Evolutionary conservation across 2,888 invertebrate genomes (phyloP).

Genomic region (Aplocera efformata): DNA sequence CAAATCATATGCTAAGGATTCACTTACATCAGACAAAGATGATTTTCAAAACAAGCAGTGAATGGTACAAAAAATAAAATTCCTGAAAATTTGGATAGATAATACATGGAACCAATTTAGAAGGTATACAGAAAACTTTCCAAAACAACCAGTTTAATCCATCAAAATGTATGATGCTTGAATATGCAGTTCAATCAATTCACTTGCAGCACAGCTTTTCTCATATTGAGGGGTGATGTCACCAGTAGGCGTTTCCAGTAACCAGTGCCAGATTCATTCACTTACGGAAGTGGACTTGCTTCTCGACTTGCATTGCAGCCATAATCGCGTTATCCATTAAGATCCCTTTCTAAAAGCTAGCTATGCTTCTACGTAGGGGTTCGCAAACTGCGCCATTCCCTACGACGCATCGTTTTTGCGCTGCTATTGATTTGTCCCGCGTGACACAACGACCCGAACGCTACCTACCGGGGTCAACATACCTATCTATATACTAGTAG

Average conservation of each 20-base stretch:
- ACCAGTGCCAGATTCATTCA: neutral
- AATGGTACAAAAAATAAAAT: no score
- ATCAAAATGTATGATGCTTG: no score
- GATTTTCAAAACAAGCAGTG: neutral
- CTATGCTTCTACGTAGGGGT: conserved; percentile 1
- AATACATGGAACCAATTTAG: no score
- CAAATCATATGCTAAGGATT: neutral
- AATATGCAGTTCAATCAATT: no score
- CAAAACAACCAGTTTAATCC: no score
- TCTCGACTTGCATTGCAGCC: conserved; percentile 1
- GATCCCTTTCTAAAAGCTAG: neutral
- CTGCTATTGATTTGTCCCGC: conserved; percentile 49
- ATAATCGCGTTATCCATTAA: neutral
- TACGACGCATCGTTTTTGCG: conserved; percentile 32
- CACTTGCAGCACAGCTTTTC: no score
- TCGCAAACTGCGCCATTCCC: conserved; percentile 22
- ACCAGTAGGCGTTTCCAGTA: conserved; percentile 2
- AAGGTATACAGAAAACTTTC: no score
- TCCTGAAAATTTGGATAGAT: no score
- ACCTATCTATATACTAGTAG: conserved; percentile 49
- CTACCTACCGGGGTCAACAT: conserved; percentile 50
- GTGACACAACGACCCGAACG: conserved; percentile 30
- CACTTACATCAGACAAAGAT: neutral
- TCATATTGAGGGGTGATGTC: no score
- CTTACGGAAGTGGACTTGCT: conserved; percentile 6